Base-by-base conservation (phyloP, 2,113 vertebrate genomes). In the Esox niger region DNA sequence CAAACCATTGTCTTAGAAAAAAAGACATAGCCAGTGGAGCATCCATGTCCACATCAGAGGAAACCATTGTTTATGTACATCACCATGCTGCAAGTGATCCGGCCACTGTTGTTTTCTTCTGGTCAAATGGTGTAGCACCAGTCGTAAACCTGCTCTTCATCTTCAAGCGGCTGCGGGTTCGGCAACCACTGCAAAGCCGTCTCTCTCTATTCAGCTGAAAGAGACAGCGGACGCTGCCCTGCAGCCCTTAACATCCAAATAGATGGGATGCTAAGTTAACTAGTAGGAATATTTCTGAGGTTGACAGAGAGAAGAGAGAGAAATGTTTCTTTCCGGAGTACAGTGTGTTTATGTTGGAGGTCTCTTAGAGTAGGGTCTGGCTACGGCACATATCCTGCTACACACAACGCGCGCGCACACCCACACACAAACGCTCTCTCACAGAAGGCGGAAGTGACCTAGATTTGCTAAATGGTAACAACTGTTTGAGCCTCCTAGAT, bases 381-480 rank as follows among this genome's bases (percentile, higher is more conserved):
- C 73, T 66, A 35, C 54, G 64, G 69, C 58, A 55, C 58, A 49
- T 26, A 56, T 54, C 30, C 65, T 73, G 72, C 62, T 52, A 54
- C 74, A 66, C 67, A 55, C 59, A 35, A 60, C 68, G 55, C 46
- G 52, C 54, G 23, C 72, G 54, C 73, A 52, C 68, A 56, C 70
- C 46, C 60, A 72, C 31, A 73, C 69, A 77, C 11, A 59, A 30
- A 73, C 29, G 58, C 17, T 57, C 62, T 67, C 38, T 70, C 70
- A 74, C 58, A 85, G 64, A 79, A 75, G 79, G 70, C 78, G 86
- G 85, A 87, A 87, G 85, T 90, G 88, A 88, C 88, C 87, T 84
- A 88, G 81, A 86, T 90, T 89, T 80, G 67, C 60, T 88, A 87
- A 88, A 87, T 86, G 84, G 84, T 87, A 85, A 83, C 85, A 88